Percentiles rank a stretch among this genome's conserved stretches.
Conservation (phyloP, 2,797 vertebrate species). For the Sebastes vulpes region DNA sequence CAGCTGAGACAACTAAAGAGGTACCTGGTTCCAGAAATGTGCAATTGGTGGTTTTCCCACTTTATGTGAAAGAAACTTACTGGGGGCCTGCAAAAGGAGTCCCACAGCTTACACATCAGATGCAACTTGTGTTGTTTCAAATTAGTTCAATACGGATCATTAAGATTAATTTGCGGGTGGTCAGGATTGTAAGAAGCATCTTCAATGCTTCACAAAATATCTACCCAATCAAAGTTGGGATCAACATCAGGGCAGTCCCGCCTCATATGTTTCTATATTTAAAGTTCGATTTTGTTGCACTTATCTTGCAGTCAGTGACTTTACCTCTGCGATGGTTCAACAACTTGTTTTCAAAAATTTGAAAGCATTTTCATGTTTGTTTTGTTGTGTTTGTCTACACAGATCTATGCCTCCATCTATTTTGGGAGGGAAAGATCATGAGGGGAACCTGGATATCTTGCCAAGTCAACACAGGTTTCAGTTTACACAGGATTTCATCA, state of each 20-base stretch:
- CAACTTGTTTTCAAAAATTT: background rate
- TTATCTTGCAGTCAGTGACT: background rate
- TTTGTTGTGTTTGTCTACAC: slow-evolving; percentile 2
- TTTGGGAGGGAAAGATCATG: background rate
- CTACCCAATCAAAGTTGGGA: background rate
- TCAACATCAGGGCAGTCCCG: background rate
- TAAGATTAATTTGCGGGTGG: background rate
- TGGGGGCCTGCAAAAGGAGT: background rate
- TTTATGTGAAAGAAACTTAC: background rate
- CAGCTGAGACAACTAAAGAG: slow-evolving; percentile 4
- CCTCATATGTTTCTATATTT: slow-evolving; percentile 15
- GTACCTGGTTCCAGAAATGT: background rate
- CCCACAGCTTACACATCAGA: background rate
- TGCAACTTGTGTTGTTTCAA: background rate
- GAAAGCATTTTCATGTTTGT: slow-evolving; percentile 22
- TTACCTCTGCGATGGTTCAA: background rate
- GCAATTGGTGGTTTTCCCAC: background rate
- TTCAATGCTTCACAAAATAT: background rate
- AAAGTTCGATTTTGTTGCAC: background rate
- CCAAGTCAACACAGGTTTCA: slow-evolving; percentile 32
- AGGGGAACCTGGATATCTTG: slow-evolving; percentile 18
- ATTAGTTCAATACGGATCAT: background rate
- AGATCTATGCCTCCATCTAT: background rate
- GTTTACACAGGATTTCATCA: slow-evolving; percentile 59
- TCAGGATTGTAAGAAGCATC: background rate